Conservation (phyloP, 1,140 invertebrate genomes). For the Carposina sasakii region DNA sequence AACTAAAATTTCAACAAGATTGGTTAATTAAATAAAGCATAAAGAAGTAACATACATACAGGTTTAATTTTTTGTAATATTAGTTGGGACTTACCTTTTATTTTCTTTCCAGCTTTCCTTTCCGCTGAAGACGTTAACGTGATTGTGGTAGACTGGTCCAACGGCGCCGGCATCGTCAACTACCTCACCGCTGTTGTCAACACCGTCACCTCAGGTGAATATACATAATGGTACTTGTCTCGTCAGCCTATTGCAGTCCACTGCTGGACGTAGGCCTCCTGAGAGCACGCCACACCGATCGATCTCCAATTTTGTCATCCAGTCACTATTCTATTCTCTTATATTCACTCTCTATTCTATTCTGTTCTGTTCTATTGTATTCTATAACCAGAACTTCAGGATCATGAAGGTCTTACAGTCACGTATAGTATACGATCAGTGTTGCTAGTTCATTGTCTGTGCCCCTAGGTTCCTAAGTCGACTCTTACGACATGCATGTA, state of each 20-base stretch:
- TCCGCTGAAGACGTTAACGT: constrained; percentile 26
- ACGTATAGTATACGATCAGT: too few species aligned
- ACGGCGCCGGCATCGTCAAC: constrained; percentile 17
- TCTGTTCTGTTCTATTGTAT: neutral
- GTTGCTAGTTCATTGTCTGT: too few species aligned
- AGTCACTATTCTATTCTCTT: neutral
- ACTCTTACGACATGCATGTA: too few species aligned
- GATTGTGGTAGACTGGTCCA: constrained; percentile 30
- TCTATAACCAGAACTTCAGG: neutral
- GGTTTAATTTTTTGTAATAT: too few species aligned
- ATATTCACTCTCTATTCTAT: neutral
- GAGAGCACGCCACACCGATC: neutral
- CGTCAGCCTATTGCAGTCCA: neutral
- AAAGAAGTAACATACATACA: too few species aligned
- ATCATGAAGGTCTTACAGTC: too few species aligned
- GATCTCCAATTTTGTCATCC: neutral
- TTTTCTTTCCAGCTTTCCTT: constrained; percentile 26
- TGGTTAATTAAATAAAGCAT: neutral
- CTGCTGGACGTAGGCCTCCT: neutral
- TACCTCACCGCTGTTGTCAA: constrained; percentile 21
- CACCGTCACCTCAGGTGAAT: constrained; percentile 20
- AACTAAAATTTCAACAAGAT: neutral
- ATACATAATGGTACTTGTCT: neutral
- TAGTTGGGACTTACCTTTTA: too few species aligned
- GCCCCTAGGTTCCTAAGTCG: too few species aligned